Base-by-base conservation (phyloP, 2,888 invertebrate genomes). In the Notocelia uddmanniana region DNA sequence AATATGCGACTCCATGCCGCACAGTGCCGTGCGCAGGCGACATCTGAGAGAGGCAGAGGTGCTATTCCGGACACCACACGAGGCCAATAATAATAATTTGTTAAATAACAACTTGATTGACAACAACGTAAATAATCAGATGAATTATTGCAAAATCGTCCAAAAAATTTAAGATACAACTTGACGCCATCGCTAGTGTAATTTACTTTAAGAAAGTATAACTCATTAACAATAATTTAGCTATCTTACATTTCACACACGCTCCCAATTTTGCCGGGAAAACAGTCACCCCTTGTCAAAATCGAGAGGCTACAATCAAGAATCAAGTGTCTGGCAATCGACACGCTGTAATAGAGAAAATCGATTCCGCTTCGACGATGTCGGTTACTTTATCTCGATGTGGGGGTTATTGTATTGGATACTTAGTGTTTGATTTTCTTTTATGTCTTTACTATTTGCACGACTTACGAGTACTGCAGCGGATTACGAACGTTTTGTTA, bases 321-420 rank as follows among this genome's bases (percentile, higher is more conserved):
- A 66, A 45, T 67, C 71, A 55, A 72, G 71, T 72, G 71, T 72
- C 71, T 52, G 67, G 67, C 67, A 67, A 72, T 72, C 48, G 60
- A 72, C 62, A 62, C 67, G 67, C 31, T 55, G 60, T 72, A 60
- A 72, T 67, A 60, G 66, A 67, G 71, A 71, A 67, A 67, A 71
- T 72, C 71, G 71, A 72, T 72, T 72, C 55, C 21, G 66, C 59
- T 55, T 60, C 67, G 55, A 18, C 55, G 63, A 45, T 9, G 41
- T n/a, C 26, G 37, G 64, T 66, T 66, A 67, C 59, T 71, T 60
- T 69, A 69, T 63, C 67, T 50, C 45, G 59, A 21, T 59, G 48
- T 57, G 11, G 34, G 18, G 21, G 60, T 26, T 66, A 67, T 72
- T 72, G 59, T 72, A 72, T 67, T 57, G 59, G 57, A 26, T 19